phyloP scores from a whole-genome alignment of 2,888 invertebrate species.

The Zaprionus obscuricornis region DNA sequence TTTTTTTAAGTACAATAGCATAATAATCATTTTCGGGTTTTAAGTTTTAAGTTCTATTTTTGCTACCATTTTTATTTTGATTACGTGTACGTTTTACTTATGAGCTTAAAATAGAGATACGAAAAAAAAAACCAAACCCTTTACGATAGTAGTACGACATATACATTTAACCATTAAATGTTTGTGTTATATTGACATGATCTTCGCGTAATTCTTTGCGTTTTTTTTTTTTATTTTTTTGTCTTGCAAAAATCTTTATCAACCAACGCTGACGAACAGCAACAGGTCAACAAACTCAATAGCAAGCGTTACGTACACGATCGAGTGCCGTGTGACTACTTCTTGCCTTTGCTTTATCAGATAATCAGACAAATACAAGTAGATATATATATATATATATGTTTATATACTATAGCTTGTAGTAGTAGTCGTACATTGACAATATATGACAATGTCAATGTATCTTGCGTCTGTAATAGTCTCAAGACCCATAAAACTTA shows the following conservation, averaged over 20 bases:
- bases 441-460: constrained; percentile 1
- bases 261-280: constrained; percentile 47
- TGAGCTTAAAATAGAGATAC: constrained; percentile 43
- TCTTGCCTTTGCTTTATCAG: constrained; percentile 56
- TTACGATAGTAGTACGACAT: constrained; percentile 3
- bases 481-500: constrained; percentile 63
- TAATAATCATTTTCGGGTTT: not conserved
- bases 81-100: constrained; percentile 73
- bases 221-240: too few species aligned
- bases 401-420: too few species aligned
- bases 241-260: constrained; percentile 69
- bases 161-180: constrained; percentile 33
- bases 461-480: constrained; percentile 35
- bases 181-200: constrained; percentile 64
- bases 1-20: constrained; percentile 6
- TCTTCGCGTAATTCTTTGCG: constrained; percentile 63
- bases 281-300: constrained; percentile 71
- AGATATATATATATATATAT: too few species aligned
- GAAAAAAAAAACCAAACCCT: constrained; percentile 22
- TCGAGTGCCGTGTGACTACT: constrained; percentile 16
- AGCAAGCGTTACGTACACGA: constrained; percentile 15
- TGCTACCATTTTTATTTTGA: constrained; percentile 71
- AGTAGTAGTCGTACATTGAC: constrained; percentile 29
- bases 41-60: constrained; percentile 54
- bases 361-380: constrained; percentile 48